Conservation (phyloP, 2,888 invertebrate species). For the Hydraecia micacea region DNA sequence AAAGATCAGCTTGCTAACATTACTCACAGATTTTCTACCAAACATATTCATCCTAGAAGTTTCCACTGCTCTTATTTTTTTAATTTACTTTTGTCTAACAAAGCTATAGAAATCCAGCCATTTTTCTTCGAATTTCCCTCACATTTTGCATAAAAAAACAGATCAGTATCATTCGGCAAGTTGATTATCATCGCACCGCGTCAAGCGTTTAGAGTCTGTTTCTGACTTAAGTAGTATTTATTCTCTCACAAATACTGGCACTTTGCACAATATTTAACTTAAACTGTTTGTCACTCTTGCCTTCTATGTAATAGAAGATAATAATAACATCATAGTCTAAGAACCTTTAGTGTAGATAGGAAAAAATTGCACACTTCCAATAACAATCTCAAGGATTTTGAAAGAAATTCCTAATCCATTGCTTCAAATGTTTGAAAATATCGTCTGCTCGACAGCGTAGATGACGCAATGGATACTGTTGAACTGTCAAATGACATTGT, state of each 20-base stretch:
- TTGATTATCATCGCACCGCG: background rate
- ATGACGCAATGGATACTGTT: background rate
- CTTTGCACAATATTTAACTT: slow-evolving; percentile 38
- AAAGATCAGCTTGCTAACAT: slow-evolving; percentile 32
- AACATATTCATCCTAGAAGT: background rate
- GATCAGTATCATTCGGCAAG: background rate
- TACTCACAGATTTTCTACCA: slow-evolving; percentile 17
- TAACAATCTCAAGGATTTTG: background rate
- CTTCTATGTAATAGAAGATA: slow-evolving; percentile 23
- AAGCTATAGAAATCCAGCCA: background rate
- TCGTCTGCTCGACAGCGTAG: background rate
- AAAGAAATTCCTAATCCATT: background rate
- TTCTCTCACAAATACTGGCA: slow-evolving; percentile 21
- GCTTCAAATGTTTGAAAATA: background rate
- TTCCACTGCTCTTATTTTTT: slow-evolving; percentile 4
- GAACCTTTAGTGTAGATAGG: slow-evolving; percentile 10
- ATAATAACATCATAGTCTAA: slow-evolving; percentile 18
- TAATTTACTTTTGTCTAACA: background rate
- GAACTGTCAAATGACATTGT: background rate
- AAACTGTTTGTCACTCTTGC: slow-evolving; percentile 38
- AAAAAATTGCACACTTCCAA: background rate
- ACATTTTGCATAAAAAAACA: background rate
- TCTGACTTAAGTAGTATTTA: background rate
- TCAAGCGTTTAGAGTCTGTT: slow-evolving; percentile 9
- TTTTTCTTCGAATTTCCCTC: background rate